A percentile compares a stretch with the other conserved stretches of the same genome.
These are phyloP conservation scores for Sebastes umbrosus DNA, from an alignment of 2,797 vertebrate genomes.

Conservation along the genomic window DNA sequence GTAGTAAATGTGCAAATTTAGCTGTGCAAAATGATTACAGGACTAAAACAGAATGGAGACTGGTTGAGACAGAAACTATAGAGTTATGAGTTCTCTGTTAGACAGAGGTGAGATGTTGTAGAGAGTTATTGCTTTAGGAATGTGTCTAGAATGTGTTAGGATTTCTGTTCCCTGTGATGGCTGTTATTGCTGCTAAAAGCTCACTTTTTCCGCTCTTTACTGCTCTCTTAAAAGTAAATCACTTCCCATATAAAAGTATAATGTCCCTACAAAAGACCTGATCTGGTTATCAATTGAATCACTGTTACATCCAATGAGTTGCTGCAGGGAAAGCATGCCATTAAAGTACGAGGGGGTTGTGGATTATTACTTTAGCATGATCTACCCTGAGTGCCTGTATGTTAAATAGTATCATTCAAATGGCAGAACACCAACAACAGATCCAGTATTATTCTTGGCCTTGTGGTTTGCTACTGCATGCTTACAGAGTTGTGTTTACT, in stretches of 20 bases:
- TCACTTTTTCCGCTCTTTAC: neutral
- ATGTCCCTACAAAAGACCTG: neutral
- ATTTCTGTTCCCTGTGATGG: neutral
- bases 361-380: neutral
- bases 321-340: neutral
- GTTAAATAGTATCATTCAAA: slow-evolving; percentile 6
- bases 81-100: too few relatives aligned
- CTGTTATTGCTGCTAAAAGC: neutral
- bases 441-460: neutral
- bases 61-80: too few relatives aligned
- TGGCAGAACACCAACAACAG: neutral
- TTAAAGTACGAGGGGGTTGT: neutral
- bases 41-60: too few relatives aligned
- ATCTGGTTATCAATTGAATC: neutral
- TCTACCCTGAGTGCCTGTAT: neutral
- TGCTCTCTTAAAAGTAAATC: neutral
- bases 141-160: neutral
- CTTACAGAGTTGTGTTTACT: neutral
- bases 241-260: neutral
- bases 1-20: too few relatives aligned
- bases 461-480: neutral
- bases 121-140: too few relatives aligned
- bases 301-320: neutral
- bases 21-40: too few relatives aligned
- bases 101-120: too few relatives aligned